Evolutionary conservation across 2,888 invertebrate genomes (phyloP).

Genomic region (Netelia inedita): DNA sequence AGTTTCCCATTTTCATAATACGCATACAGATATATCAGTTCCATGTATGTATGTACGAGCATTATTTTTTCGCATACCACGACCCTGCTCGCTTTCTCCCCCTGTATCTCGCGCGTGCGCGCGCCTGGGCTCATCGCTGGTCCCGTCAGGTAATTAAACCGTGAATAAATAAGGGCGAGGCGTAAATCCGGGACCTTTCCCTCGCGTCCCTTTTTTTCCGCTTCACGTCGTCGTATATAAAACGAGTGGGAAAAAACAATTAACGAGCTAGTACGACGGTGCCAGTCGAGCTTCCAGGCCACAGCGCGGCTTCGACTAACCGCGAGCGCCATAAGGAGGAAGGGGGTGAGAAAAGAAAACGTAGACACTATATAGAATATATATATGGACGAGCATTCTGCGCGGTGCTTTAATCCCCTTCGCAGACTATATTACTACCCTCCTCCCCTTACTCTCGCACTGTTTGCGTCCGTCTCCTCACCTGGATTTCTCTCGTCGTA

Average conservation of each 20-base stretch:
- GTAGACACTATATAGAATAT: not conserved
- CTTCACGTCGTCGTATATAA: conserved; percentile 31
- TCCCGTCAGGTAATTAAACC: conserved; percentile 82
- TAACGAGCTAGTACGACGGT: conserved; percentile 67
- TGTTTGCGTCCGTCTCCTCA: conserved; percentile 22
- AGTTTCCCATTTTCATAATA: conserved; percentile 81
- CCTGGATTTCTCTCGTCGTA: conserved; percentile 22
- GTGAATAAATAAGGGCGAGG: conserved; percentile 83
- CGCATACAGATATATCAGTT: conserved; percentile 22
- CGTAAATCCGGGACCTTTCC: conserved; percentile 78
- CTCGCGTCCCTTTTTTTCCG: conserved; percentile 42
- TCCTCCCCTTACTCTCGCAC: not conserved
- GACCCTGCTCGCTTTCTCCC: not conserved
- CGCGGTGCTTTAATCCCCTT: conserved; percentile 16
- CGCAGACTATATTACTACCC: conserved; percentile 5
- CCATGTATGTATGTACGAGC: conserved; percentile 72
- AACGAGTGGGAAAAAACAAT: conserved; percentile 76
- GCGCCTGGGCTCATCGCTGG: conserved; percentile 54
- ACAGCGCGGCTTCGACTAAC: conserved; percentile 8
- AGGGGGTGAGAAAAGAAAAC: not conserved
- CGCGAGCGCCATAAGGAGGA: not conserved
- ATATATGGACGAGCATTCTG: not conserved
- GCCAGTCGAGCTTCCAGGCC: conserved; percentile 18
- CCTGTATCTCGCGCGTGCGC: conserved; percentile 31
- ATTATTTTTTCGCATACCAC: conserved; percentile 46